Evolutionary conservation across 2,797 vertebrate genomes (phyloP), one percentile per base, ranked within the genome.

Genomic region (Microchirus variegatus): DNA sequence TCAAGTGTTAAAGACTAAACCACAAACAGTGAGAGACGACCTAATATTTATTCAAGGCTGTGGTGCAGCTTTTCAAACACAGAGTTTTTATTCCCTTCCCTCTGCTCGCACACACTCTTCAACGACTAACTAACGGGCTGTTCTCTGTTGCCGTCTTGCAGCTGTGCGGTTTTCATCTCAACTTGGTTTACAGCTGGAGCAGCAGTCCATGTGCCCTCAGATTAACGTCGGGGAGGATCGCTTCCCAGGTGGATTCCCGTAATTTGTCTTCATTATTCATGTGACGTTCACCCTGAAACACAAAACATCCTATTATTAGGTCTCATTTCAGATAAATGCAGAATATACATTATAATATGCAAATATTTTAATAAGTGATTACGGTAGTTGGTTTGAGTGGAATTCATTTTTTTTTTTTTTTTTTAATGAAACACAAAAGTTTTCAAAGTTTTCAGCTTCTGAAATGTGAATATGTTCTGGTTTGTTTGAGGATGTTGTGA

Each of bases 191-290:
- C 92, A 90, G 41, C 83, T 81, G 41, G 84, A 93, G 44, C 70
- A 82, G 58, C 81, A 92, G 84, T 73, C 42, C 35, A 76, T 93
- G 58, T 96, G 95, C 70, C 93, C 95, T 77, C 88, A 90, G 69
- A 88, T 93, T 59, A 93, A 82, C 50, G 70, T 92, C 10, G 93
- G 93, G 48, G 92, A 94, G 70, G 92, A 92, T 85, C 86, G 91
- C 52, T 93, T 97, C 76, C 94, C 95, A 94, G 95, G 95, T 90
- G 87, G 90, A 61, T 64, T 67, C 87, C 77, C n/a, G 47, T 63
- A 18, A 31, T 14, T 47, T 57, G 47, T 8, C 10, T 2, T 53
- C 36, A 52, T 56, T 8, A 38, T 63, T 59, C 45, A 19, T 10
- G 35, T 47, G 15, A 53, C 12, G 12, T 42, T 59, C 54, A 9